Conservation (phyloP, 2,113 vertebrate species). For the Acinonyx jubatus region DNA sequence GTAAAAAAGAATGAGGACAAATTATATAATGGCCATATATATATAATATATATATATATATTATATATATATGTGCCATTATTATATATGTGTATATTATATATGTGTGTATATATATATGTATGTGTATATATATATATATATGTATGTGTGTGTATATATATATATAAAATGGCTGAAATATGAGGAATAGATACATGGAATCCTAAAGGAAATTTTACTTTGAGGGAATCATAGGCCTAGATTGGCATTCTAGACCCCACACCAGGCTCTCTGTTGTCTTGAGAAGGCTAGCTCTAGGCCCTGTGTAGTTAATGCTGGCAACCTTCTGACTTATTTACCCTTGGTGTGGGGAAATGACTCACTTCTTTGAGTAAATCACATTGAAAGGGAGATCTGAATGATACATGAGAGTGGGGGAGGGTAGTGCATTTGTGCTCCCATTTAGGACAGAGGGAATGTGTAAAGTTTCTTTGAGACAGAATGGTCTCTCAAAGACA, state of each 20-base stretch:
- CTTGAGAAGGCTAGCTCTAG: not conserved
- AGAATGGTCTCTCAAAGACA: not conserved
- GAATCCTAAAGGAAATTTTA: not conserved
- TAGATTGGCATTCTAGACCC: not conserved
- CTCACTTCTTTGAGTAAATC: not conserved
- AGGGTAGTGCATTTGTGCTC: not conserved
- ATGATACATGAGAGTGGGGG: not conserved
- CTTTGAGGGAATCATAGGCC: not conserved
- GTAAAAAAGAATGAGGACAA: not conserved
- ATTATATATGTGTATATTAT: not conserved
- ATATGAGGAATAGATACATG: not conserved
- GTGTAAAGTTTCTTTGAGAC: not conserved
- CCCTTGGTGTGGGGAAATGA: not conserved
- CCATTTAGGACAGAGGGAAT: not conserved
- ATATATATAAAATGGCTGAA: not conserved
- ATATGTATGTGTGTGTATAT: fast-evolving
- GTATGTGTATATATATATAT: not conserved
- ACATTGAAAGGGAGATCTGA: not conserved
- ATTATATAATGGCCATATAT: not conserved
- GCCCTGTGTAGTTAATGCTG: not conserved
- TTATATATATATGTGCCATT: no score
- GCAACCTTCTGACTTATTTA: not conserved
- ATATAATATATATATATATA: not conserved
- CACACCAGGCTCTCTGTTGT: not conserved
- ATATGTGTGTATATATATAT: not conserved